A percentile compares a stretch with the other conserved stretches of the same genome.
Conservation (phyloP, 2,113 vertebrate species). For the Pluvianellus socialis region DNA sequence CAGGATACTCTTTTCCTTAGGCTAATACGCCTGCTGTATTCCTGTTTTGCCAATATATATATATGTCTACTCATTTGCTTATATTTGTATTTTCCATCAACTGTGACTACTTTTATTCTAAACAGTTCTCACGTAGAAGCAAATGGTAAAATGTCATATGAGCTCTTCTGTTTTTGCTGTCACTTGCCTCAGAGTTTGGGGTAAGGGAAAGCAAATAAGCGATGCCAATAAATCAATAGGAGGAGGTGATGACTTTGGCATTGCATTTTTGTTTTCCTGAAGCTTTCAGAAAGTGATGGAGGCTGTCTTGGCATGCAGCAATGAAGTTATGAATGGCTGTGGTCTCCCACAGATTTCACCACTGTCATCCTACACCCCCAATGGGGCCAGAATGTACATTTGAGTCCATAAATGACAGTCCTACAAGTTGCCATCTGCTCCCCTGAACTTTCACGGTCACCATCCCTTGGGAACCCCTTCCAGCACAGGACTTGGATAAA, state of each 20-base stretch:
- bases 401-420: background rate
- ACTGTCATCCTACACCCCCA: background rate
- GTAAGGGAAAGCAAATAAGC: slow-evolving; percentile 20
- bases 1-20: background rate
- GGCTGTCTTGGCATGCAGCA: background rate
- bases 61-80: background rate
- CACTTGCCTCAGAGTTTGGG: background rate
- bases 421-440: background rate
- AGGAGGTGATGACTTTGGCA: background rate
- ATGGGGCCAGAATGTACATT: background rate
- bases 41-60: background rate
- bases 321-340: slow-evolving; percentile 17
- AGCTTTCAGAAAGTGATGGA: slow-evolving; percentile 57
- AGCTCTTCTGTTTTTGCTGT: background rate
- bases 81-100: background rate
- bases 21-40: background rate
- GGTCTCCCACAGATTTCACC: background rate
- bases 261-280: slow-evolving; percentile 59
- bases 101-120: background rate
- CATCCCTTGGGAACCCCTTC: background rate
- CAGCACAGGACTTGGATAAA: background rate
- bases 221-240: slow-evolving; percentile 32
- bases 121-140: background rate
- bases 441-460: background rate
- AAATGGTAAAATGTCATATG: background rate